Conservation (phyloP, 2,113 vertebrate species). For the Tylochromis polylepis region DNA sequence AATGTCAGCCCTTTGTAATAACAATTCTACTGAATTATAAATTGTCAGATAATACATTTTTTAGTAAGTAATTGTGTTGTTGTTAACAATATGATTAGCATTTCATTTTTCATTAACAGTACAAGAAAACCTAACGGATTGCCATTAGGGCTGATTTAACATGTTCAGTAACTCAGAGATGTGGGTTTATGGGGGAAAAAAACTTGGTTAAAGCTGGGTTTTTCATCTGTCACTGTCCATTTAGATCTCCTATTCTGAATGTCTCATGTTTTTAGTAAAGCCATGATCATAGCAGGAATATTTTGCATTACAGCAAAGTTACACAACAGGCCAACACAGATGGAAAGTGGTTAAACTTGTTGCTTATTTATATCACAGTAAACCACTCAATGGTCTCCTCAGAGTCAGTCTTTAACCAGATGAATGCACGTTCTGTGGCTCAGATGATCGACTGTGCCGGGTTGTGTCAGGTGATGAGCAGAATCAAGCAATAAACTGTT, state of each 20-base stretch:
- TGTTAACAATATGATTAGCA: rapidly evolving
- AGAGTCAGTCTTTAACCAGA: background rate
- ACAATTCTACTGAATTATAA: background rate
- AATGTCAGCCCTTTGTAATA: background rate
- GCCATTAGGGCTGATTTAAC: background rate
- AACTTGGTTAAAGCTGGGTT: background rate
- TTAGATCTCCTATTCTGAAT: background rate
- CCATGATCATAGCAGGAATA: rapidly evolving
- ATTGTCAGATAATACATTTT: rapidly evolving
- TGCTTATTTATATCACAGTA: background rate
- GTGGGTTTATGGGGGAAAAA: background rate
- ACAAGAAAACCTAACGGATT: background rate
- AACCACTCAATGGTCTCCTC: background rate
- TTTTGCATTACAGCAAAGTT: background rate
- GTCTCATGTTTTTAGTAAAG: background rate
- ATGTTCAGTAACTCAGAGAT: background rate
- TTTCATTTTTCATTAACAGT: background rate
- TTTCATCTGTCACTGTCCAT: background rate
- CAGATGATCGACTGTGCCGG: background rate
- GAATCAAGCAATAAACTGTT: background rate
- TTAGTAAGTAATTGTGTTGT: background rate
- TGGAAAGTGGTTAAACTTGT: background rate
- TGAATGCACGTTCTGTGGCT: too few species aligned
- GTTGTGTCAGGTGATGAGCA: background rate
- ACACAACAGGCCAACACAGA: background rate